These are phyloP conservation scores for Campoletis sonorensis DNA, from an alignment of 1,140 invertebrate species.

Conservation along the genomic window DNA sequence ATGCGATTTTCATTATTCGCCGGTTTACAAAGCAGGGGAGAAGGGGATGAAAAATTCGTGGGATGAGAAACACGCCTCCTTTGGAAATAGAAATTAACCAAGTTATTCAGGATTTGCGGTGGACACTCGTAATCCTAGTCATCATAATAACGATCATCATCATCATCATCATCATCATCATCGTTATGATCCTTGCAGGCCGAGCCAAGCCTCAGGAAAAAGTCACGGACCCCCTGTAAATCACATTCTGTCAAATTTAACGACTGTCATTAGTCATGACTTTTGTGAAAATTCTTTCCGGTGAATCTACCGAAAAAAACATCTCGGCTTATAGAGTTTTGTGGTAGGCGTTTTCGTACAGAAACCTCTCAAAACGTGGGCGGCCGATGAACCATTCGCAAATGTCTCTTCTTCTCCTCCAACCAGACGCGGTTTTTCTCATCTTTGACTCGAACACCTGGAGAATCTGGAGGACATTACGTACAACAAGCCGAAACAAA, in stretches of 20 bases:
- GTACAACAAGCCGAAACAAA: constrained; percentile 36
- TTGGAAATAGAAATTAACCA: constrained; percentile 57
- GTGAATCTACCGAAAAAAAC: not conserved
- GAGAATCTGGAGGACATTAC: constrained; percentile 65
- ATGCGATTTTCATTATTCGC: constrained; percentile 1
- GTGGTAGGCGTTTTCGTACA: constrained; percentile 57
- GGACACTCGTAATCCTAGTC: constrained; percentile 20
- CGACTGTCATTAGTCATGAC: constrained; percentile 67
- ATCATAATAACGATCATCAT: constrained; percentile 29
- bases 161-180: too few relatives aligned
- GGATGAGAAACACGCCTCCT: constrained; percentile 1
- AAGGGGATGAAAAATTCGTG: not conserved
- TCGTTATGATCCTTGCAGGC: not conserved
- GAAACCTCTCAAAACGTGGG: constrained; percentile 46
- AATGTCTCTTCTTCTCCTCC: constrained; percentile 27
- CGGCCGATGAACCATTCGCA: constrained; percentile 49
- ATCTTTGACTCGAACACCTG: constrained; percentile 57
- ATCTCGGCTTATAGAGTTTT: constrained; percentile 35
- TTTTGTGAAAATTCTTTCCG: constrained; percentile 58
- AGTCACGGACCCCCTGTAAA: constrained; percentile 46
- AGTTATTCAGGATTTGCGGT: constrained; percentile 48
- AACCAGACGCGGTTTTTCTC: not conserved
- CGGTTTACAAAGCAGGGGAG: not conserved
- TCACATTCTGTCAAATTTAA: constrained; percentile 57
- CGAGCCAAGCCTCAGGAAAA: constrained; percentile 6